phyloP scores from a whole-genome alignment of 1,140 invertebrate genomes.

The Linepithema humile region DNA sequence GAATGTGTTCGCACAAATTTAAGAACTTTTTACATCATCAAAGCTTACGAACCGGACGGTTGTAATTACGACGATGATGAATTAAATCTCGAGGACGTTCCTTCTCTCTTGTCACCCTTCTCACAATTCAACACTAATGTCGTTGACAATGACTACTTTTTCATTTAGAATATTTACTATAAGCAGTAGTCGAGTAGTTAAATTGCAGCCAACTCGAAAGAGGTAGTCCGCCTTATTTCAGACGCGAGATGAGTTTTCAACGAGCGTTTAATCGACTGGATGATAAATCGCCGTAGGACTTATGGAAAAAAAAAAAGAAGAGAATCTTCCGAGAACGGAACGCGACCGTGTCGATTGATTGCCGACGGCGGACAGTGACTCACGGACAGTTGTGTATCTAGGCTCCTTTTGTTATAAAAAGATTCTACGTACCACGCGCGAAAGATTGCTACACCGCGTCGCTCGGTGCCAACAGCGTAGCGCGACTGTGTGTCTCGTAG shows the following conservation, averaged over 20 bases:
- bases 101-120: background rate
- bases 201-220: background rate
- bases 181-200: too few species aligned
- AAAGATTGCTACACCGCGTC: slow-evolving; percentile 65
- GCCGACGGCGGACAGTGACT: slow-evolving; percentile 50
- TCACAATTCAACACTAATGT: background rate
- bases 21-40: background rate
- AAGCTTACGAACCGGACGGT: background rate
- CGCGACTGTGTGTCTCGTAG: slow-evolving; percentile 34
- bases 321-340: background rate
- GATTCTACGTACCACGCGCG: slow-evolving; percentile 54
- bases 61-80: background rate
- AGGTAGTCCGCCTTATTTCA: background rate
- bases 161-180: too few species aligned
- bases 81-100: background rate
- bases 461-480: slow-evolving; percentile 56
- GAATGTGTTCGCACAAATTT: background rate
- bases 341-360: background rate
- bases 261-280: slow-evolving; percentile 14
- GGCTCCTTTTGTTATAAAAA: slow-evolving; percentile 68
- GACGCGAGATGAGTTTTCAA: slow-evolving; percentile 6
- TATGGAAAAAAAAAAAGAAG: background rate
- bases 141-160: background rate
- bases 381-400: slow-evolving; percentile 54
- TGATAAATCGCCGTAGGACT: background rate